Percentiles rank a stretch among this genome's conserved stretches.
Evolutionary conservation across 64 coral and sea anemone genomes (phyloP).

Genomic region (Montipora cactus): DNA sequence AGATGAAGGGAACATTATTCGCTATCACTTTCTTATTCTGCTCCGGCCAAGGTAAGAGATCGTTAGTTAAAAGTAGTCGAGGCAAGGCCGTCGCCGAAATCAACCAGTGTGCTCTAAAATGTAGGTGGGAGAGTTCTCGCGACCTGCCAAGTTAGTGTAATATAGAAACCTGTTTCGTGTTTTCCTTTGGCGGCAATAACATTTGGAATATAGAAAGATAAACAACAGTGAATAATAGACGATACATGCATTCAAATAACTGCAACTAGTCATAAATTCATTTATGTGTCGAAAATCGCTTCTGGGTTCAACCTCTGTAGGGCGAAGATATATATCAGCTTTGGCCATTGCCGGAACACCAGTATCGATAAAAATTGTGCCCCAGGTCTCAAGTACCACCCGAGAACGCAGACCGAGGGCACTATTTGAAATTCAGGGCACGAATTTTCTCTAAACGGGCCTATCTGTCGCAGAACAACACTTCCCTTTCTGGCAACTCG

Average conservation of each 20-base stretch:
- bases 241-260: background rate
- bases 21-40: background rate
- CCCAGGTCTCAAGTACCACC: no score
- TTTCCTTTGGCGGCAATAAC: constrained; percentile 1
- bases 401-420: no score
- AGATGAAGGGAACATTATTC: constrained; percentile 39
- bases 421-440: no score
- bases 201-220: constrained; percentile 2
- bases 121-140: background rate
- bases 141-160: constrained; percentile 14
- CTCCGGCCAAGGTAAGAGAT: background rate
- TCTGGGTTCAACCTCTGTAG: background rate
- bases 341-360: no score
- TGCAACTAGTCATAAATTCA: background rate
- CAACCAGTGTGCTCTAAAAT: background rate
- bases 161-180: background rate
- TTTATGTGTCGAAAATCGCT: background rate
- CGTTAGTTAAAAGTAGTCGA: background rate
- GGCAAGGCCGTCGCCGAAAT: background rate
- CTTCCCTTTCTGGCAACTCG: no score
- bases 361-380: no score
- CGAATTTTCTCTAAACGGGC: no score
- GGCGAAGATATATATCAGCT: no score
- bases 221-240: background rate
- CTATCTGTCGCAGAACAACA: no score